Conservation (phyloP, 1,140 invertebrate genomes). For the Scaptodrosophila lebanonensis region DNA sequence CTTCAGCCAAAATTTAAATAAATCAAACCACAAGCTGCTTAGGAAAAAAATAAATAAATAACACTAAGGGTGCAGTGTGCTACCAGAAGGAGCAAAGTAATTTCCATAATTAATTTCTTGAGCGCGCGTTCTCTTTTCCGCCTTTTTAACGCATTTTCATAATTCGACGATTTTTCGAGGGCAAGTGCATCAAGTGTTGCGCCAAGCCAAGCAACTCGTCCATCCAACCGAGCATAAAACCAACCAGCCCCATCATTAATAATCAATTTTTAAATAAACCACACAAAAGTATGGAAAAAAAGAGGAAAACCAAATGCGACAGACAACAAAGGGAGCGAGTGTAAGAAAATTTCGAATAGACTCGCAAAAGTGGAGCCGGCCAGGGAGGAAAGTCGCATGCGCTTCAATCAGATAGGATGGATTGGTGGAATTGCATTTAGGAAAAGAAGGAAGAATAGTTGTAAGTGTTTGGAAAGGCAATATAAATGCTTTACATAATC, state of each 20-base stretch:
- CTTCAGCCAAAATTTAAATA: slow-evolving; percentile 48
- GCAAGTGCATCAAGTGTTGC: too few relatives aligned
- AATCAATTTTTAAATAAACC: slow-evolving; percentile 38
- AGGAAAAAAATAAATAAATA: slow-evolving; percentile 6
- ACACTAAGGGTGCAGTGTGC: not conserved
- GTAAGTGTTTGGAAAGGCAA: too few relatives aligned
- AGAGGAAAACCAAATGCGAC: slow-evolving; percentile 10
- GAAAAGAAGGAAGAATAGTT: too few relatives aligned
- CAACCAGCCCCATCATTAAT: slow-evolving; percentile 34
- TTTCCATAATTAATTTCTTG: slow-evolving; percentile 77
- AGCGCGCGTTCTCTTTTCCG: slow-evolving; percentile 49
- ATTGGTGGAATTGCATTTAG: too few relatives aligned
- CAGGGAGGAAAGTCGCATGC: too few relatives aligned
- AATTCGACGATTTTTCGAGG: slow-evolving; percentile 32
- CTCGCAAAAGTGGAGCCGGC: too few relatives aligned
- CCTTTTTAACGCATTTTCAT: slow-evolving; percentile 47
- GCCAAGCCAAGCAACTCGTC: too few relatives aligned
- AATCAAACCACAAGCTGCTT: slow-evolving; percentile 70
- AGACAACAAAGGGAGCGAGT: too few relatives aligned
- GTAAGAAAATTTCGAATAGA: too few relatives aligned
- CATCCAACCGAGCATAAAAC: not conserved
- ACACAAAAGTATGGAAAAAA: not conserved
- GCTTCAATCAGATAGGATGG: too few relatives aligned
- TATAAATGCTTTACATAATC: too few relatives aligned
- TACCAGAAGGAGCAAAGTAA: slow-evolving; percentile 54